Evolutionary conservation across 2,888 invertebrate genomes (phyloP), one percentile per base, ranked within the genome.

Genomic region (Sphecodes monilicornis): DNA sequence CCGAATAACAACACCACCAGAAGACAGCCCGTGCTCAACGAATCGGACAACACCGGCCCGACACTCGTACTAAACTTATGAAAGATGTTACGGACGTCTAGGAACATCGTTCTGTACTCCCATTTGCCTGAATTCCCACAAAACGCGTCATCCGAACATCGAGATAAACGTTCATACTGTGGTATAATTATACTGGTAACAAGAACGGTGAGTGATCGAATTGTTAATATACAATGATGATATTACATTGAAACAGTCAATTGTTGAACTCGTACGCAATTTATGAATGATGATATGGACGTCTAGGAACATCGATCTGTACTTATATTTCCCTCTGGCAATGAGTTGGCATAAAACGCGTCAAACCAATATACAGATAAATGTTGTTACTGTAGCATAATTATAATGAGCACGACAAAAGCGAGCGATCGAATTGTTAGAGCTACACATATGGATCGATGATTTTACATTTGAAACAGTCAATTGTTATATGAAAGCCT

Each of bases 1-100:
- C 60, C 77, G 50, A 80, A 84, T 83, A 82, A 83, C 82, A 86
- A 82, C 79, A 71, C 75, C 39, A 64, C 66, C 64, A 3, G 41
- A 50, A 46, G 46, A 80, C 76, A 32, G 57, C n/a, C 64, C 66
- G 36, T 76, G 80, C 60, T 80, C 82, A 66, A 72, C 85, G 78
- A 82, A 83, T 80, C 71, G 69, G 64, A 86, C 76, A 69, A 80
- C 78, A 60, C 54, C 54, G 68, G 54, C 43, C 60, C 76, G 66
- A 85, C 66, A 68, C 70, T 79, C 60, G 69, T 54, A 68, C 64
- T 5, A 36, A 41, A 75, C 76, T 39, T 54, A 22, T 41, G 64
- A 78, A 41, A 70, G 26, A 43, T 70, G 32, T 69, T 32, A 22
- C 4, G 22, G 32, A 76, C 72, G n/a, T 50, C 22, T 39, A 4